Conservation (phyloP, 2,113 vertebrate species). For the Pyxicephalus adspersus region DNA sequence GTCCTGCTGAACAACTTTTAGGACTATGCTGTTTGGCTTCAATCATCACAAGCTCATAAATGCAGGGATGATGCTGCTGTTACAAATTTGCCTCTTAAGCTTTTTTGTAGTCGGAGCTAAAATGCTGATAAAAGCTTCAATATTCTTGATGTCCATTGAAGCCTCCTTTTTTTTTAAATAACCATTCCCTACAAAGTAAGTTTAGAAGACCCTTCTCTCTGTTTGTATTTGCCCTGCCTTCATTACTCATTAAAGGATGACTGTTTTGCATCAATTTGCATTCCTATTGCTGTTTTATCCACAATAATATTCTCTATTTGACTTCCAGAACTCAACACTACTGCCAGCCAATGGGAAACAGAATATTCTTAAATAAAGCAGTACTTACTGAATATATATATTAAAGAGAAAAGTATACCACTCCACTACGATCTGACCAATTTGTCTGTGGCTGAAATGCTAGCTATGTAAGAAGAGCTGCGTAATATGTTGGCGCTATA, state of each 20-base stretch:
- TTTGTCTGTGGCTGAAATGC: too few species aligned
- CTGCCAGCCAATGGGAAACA: background rate
- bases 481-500: too few species aligned
- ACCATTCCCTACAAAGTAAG: background rate
- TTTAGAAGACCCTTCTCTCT: background rate
- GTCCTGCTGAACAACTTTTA: slow-evolving; percentile 8
- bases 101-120: slow-evolving; percentile 9
- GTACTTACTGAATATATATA: background rate
- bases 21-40: background rate
- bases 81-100: background rate
- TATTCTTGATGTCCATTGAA: background rate
- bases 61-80: background rate
- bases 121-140: background rate
- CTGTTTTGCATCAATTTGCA: background rate
- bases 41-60: background rate
- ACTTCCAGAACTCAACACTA: too few species aligned
- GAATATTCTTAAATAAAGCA: background rate
- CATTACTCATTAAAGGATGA: background rate
- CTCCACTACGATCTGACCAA: too few species aligned
- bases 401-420: too few species aligned
- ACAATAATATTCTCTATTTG: background rate
- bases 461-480: too few species aligned
- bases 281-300: background rate
- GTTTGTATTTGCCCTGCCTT: background rate
- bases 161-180: background rate